phyloP scores from a whole-genome alignment of 2,113 vertebrate species.

The Bucco capensis region DNA sequence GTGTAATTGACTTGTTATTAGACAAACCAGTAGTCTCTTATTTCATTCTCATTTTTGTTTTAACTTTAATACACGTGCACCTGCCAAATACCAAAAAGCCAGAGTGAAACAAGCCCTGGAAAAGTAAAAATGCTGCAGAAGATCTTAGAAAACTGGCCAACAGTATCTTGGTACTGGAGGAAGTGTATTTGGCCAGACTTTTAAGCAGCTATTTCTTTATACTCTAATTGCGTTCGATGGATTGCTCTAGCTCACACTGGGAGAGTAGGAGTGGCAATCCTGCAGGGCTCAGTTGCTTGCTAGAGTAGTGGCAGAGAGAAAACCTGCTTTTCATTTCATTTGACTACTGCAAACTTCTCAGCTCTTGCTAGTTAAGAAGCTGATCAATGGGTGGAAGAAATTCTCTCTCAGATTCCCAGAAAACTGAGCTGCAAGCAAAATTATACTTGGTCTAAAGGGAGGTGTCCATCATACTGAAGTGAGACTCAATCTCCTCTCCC shows the following conservation, averaged over 20 bases:
- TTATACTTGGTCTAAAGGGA: not conserved
- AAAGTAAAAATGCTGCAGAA: not conserved
- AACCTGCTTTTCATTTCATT: not conserved
- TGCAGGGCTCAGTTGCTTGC: not conserved
- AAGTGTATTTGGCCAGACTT: not conserved
- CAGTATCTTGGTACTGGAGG: rapidly evolving
- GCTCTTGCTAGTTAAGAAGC: not conserved
- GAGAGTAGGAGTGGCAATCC: not conserved
- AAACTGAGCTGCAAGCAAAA: not conserved
- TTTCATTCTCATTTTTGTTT: not conserved
- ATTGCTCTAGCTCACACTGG: not conserved
- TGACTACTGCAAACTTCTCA: not conserved
- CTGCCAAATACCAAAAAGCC: not conserved
- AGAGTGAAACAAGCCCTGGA: not conserved
- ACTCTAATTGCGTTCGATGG: not conserved
- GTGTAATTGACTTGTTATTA: not conserved
- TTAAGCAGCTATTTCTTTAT: not conserved
- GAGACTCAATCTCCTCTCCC: too few species aligned
- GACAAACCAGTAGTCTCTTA: not conserved
- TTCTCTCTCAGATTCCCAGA: not conserved
- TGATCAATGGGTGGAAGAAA: not conserved
- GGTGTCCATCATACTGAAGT: not conserved
- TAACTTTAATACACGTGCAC: not conserved
- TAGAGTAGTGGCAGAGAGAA: not conserved
- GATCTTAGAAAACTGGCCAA: not conserved